Percentiles rank a stretch among this genome's conserved stretches.
Evolutionary conservation across 2,113 vertebrate genomes (phyloP).

Genomic region (Struthio camelus): DNA sequence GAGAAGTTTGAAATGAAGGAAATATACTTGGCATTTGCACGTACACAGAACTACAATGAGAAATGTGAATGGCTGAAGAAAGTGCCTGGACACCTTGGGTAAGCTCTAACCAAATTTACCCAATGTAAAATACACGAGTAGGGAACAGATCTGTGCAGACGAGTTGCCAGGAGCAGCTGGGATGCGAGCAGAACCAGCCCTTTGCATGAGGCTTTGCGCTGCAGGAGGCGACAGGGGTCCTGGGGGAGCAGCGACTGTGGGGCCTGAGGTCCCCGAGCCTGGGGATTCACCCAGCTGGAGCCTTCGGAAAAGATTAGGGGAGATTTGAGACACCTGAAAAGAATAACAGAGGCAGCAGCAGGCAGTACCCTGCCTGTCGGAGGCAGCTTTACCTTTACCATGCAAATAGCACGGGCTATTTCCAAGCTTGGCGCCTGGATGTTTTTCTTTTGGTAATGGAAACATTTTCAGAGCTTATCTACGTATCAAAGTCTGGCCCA

Average conservation of each 20-base stretch:
- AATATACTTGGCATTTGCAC: background rate
- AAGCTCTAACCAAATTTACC: background rate
- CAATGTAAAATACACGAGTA: background rate
- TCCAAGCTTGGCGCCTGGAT: background rate
- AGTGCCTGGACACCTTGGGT: background rate
- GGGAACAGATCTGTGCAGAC: background rate
- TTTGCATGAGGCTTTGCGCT: rapidly evolving
- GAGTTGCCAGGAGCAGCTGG: background rate
- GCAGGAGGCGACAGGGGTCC: background rate
- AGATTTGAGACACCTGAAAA: conserved; percentile 33
- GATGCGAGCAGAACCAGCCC: background rate
- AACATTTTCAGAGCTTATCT: conserved; percentile 31
- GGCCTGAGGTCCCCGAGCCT: no score
- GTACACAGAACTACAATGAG: rapidly evolving
- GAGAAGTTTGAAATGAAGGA: background rate
- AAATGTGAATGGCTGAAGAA: background rate
- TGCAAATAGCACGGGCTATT: background rate
- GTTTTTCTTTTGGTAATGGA: conserved; percentile 26
- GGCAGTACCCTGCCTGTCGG: background rate
- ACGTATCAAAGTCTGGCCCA: background rate
- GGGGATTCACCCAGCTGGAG: no score
- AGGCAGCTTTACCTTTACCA: background rate
- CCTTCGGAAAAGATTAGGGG: conserved; percentile 7
- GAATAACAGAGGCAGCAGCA: background rate
- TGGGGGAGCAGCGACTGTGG: no score